phyloP scores from a whole-genome alignment of 2,113 vertebrate genomes.

The Lepus timidus region DNA sequence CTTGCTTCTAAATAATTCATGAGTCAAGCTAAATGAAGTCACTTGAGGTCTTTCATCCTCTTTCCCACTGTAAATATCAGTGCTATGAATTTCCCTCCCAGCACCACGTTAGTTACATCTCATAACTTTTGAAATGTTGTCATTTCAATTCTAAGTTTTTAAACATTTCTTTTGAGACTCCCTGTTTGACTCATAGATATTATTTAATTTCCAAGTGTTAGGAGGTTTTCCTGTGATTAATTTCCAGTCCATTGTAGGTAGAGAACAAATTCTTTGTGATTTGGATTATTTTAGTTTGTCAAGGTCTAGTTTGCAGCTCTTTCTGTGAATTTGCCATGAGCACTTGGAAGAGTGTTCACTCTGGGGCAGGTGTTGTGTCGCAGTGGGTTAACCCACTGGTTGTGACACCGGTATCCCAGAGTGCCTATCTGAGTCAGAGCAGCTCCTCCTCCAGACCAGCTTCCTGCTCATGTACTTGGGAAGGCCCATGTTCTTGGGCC shows the following conservation, averaged over 20 bases:
- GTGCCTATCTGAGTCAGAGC: no score
- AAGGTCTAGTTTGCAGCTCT: background rate
- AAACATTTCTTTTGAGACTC: conserved; percentile 16
- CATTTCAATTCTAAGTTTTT: background rate
- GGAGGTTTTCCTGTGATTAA: background rate
- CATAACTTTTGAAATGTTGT: background rate
- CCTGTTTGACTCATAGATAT: background rate
- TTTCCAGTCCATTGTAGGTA: background rate
- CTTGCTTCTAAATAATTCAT: background rate
- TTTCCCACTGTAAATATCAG: background rate
- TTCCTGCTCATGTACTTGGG: no score
- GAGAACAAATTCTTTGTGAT: background rate
- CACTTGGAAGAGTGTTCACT: background rate
- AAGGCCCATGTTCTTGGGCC: no score
- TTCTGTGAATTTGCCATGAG: background rate
- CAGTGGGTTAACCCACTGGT: no score
- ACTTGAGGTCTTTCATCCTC: background rate
- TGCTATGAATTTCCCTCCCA: background rate
- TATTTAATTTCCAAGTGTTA: background rate
- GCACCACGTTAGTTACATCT: background rate
- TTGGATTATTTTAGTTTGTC: background rate
- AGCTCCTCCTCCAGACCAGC: no score
- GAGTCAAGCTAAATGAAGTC: background rate
- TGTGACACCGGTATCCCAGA: no score
- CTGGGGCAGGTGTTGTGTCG: no score